phyloP scores from a whole-genome alignment of 2,797 vertebrate species.

The Alfaro cultratus region DNA sequence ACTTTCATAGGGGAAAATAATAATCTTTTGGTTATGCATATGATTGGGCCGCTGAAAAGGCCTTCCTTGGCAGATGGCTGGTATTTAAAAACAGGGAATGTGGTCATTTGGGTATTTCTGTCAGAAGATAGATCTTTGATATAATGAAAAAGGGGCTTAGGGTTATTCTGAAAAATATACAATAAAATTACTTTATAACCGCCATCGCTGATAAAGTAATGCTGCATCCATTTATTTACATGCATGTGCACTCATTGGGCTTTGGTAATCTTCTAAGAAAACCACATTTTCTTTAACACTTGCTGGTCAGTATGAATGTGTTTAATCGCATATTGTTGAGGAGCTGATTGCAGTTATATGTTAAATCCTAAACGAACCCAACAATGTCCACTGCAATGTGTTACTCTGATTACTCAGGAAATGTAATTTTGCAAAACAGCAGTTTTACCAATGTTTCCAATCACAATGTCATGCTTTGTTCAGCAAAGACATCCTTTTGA shows the following conservation, averaged over 20 bases:
- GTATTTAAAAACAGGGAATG: conserved; percentile 72
- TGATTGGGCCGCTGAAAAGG: conserved; percentile 74
- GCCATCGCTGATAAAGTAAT: conserved; percentile 55
- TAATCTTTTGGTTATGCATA: conserved; percentile 84
- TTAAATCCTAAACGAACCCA: conserved; percentile 36
- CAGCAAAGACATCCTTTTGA: conserved; percentile 17
- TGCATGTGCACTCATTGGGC: background rate
- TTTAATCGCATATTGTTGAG: conserved; percentile 45
- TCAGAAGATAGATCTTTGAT: conserved; percentile 76
- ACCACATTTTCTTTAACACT: conserved; percentile 29
- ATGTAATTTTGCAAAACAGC: conserved; percentile 16
- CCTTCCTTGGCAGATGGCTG: conserved; percentile 77
- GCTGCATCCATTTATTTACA: conserved; percentile 19
- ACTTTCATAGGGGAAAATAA: conserved; percentile 78
- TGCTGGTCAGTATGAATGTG: conserved; percentile 33
- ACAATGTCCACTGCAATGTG: conserved; percentile 27
- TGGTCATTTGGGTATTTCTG: conserved; percentile 77
- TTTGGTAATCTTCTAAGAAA: conserved; percentile 15
- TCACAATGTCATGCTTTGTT: conserved; percentile 1
- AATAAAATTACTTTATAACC: conserved; percentile 71
- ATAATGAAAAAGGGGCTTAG: conserved; percentile 76
- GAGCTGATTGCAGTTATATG: conserved; percentile 45
- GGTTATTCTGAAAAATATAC: conserved; percentile 60
- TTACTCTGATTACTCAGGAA: conserved; percentile 12
- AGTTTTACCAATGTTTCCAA: conserved; percentile 3